A percentile compares a stretch with the other conserved stretches of the same genome.
Evolutionary conservation across 2,797 vertebrate species (phyloP).

Genomic region (Urosaurus nigricauda): DNA sequence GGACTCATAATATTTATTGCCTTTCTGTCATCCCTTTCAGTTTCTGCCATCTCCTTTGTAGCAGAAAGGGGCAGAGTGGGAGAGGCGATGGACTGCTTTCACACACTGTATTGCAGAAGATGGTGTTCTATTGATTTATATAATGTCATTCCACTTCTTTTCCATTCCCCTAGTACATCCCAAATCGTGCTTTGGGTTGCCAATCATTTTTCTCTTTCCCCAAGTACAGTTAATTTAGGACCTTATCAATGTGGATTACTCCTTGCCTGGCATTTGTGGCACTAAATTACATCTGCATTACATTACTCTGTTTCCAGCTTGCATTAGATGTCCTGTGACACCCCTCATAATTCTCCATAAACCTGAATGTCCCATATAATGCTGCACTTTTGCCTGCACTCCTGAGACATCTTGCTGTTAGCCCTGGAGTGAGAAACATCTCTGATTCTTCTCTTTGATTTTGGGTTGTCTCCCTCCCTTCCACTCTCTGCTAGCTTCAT

Average conservation of each 20-base stretch:
- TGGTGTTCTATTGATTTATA: conserved; percentile 9
- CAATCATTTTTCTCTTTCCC: neutral
- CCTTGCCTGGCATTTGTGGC: conserved; percentile 10
- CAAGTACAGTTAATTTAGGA: conserved; percentile 38
- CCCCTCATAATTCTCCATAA: conserved; percentile 22
- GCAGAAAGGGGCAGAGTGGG: neutral
- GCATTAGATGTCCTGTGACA: conserved; percentile 6
- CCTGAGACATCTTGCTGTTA: neutral
- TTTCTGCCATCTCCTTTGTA: conserved; percentile 28
- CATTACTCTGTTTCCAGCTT: conserved; percentile 12
- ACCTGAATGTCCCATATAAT: conserved; percentile 22
- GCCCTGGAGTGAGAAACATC: neutral
- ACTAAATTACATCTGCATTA: conserved; percentile 29
- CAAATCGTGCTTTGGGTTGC: neutral
- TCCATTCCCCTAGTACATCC: neutral
- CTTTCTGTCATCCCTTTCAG: conserved; percentile 21
- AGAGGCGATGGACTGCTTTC: conserved; percentile 16
- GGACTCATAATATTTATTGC: conserved; percentile 18
- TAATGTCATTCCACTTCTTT: conserved; percentile 8
- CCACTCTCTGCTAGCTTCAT: neutral
- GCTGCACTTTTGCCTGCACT: neutral
- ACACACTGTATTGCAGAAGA: neutral
- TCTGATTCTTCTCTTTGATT: conserved; percentile 7
- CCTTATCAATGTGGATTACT: neutral
- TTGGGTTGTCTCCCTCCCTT: neutral